These are phyloP conservation scores for Nasonovia ribisnigri DNA, from an alignment of 2,888 invertebrate species.

Conservation along the genomic window DNA sequence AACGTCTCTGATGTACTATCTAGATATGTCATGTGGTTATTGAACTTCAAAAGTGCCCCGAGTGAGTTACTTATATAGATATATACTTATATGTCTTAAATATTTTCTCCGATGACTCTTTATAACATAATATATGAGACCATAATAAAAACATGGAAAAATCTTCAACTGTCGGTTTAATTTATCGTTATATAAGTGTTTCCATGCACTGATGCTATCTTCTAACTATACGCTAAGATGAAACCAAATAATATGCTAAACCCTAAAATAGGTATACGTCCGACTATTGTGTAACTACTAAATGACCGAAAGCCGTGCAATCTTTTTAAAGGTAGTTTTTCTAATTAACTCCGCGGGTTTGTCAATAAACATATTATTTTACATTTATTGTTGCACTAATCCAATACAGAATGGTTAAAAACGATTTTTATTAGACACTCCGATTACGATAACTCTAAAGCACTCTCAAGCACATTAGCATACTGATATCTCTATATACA, in stretches of 20 bases:
- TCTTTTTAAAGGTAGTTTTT: constrained; percentile 17
- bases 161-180: constrained; percentile 54
- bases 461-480: constrained; percentile 60
- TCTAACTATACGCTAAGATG: not conserved
- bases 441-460: constrained; percentile 49
- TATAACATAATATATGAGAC: not conserved
- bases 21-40: constrained; percentile 1
- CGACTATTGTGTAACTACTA: not conserved
- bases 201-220: not conserved
- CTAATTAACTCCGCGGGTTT: constrained; percentile 49
- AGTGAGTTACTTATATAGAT: not conserved
- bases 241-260: constrained; percentile 33
- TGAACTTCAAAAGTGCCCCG: not conserved
- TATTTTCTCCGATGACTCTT: not conserved
- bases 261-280: constrained; percentile 1
- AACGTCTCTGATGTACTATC: not conserved
- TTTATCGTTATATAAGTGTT: constrained; percentile 42
- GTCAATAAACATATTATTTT: constrained; percentile 38
- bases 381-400: constrained; percentile 36
- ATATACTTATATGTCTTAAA: constrained; percentile 18
- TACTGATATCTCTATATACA: constrained; percentile 49
- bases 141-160: constrained; percentile 35
- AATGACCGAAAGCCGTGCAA: constrained; percentile 20
- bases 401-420: constrained; percentile 24
- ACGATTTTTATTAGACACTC: constrained; percentile 54